Evolutionary conservation across 2,113 vertebrate species (phyloP).

Genomic region (Jaculus jaculus): DNA sequence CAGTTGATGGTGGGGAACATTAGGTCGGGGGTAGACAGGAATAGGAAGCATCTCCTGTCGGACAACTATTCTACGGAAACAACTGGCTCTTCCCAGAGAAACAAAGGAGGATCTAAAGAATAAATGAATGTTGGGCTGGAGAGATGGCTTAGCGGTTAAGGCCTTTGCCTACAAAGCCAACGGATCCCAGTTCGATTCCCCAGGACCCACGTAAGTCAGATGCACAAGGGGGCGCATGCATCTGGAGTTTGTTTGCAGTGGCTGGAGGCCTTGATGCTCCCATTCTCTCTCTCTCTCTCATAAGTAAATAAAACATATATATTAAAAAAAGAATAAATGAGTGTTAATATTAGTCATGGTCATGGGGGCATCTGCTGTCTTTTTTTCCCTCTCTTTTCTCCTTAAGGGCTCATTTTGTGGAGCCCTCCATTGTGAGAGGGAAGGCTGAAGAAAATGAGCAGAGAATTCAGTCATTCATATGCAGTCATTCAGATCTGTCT

Average conservation of each 20-base stretch:
- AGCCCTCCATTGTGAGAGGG: neutral
- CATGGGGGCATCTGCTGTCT: neutral
- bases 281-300: too few species aligned
- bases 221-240: too few species aligned
- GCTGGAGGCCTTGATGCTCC: too few species aligned
- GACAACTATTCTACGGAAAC: neutral
- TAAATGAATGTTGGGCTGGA: neutral
- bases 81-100: neutral
- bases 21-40: neutral
- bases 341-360: neutral
- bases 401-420: neutral
- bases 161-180: too few species aligned
- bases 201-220: too few species aligned
- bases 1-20: neutral
- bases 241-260: too few species aligned
- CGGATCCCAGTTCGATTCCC: too few species aligned
- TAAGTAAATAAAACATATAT: too few species aligned
- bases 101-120: slow-evolving; percentile 4
- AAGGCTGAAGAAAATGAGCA: neutral
- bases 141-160: too few species aligned
- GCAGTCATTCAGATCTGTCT: neutral
- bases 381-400: neutral
- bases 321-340: too few species aligned
- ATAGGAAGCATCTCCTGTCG: neutral
- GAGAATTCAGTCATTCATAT: neutral